These are phyloP conservation scores for Xylota segnis DNA, from an alignment of 2,888 invertebrate species.

Conservation along the genomic window DNA sequence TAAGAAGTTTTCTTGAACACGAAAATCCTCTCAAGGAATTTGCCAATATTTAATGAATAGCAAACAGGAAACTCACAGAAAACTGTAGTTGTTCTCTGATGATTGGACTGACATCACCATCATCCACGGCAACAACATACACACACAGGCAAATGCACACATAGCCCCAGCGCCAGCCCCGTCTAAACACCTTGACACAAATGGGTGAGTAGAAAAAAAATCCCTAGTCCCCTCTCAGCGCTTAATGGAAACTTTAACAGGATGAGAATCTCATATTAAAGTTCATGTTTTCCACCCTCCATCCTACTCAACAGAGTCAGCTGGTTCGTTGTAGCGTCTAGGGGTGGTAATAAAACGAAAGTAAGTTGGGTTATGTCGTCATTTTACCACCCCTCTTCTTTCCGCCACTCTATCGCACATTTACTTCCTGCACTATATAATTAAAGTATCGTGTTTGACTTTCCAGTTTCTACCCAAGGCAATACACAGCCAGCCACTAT, in stretches of 20 bases:
- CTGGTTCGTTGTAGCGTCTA: slow-evolving; percentile 18
- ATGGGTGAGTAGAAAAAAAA: slow-evolving; percentile 25
- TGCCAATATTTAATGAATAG: slow-evolving; percentile 56
- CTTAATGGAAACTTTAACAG: slow-evolving; percentile 62
- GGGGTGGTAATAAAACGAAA: slow-evolving; percentile 61
- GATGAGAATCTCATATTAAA: slow-evolving; percentile 54
- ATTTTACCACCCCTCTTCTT: slow-evolving; percentile 8
- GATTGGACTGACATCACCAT: slow-evolving; percentile 46
- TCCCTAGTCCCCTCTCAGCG: slow-evolving; percentile 10
- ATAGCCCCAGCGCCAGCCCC: background rate
- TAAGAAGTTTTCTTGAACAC: slow-evolving; percentile 42
- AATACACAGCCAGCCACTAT: slow-evolving; percentile 31
- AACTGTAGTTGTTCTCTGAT: slow-evolving; percentile 27
- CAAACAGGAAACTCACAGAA: slow-evolving; percentile 7
- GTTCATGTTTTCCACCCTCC: slow-evolving; percentile 9
- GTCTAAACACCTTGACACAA: slow-evolving; percentile 64
- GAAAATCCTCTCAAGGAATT: slow-evolving; percentile 64
- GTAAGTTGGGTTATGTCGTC: slow-evolving; percentile 40
- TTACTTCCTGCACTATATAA: slow-evolving; percentile 61
- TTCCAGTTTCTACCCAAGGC: slow-evolving; percentile 58
- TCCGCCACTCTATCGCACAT: slow-evolving; percentile 21
- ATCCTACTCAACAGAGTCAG: background rate
- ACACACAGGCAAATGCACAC: background rate
- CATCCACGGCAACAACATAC: slow-evolving; percentile 20
- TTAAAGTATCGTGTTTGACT: slow-evolving; percentile 70